Evolutionary conservation across 2,113 vertebrate genomes (phyloP).

Genomic region (Ranitomeya imitator): DNA sequence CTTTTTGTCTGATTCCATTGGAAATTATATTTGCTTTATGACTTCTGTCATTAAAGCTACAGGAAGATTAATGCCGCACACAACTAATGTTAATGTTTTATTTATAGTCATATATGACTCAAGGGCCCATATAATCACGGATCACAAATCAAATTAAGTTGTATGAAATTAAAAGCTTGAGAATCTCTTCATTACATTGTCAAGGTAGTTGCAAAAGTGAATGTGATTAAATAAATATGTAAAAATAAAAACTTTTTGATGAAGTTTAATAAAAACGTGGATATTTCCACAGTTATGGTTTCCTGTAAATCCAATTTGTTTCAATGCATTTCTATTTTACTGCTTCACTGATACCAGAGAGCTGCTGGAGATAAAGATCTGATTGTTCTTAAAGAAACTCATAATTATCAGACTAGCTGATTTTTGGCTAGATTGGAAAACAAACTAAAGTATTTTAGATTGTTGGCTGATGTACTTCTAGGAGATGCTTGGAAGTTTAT

Average conservation of each 20-base stretch:
- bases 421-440: no score
- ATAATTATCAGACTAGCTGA: no score
- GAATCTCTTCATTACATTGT: slow-evolving; percentile 2
- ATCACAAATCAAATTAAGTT: slow-evolving; percentile 13
- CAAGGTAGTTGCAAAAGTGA: not conserved
- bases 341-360: not conserved
- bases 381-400: no score
- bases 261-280: not conserved
- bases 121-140: slow-evolving; percentile 3
- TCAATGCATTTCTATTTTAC: not conserved
- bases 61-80: not conserved
- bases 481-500: no score
- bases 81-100: slow-evolving; percentile 9
- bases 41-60: not conserved
- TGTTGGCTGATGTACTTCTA: no score
- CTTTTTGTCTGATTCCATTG: not conserved
- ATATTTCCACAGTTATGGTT: not conserved
- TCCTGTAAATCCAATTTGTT: not conserved
- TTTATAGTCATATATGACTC: slow-evolving; percentile 4
- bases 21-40: not conserved
- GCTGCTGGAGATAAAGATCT: no score
- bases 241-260: not conserved
- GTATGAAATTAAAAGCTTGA: slow-evolving; percentile 6
- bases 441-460: no score
- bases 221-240: not conserved